phyloP scores from a whole-genome alignment of 2,797 vertebrate species.

The Sebastes cheni region DNA sequence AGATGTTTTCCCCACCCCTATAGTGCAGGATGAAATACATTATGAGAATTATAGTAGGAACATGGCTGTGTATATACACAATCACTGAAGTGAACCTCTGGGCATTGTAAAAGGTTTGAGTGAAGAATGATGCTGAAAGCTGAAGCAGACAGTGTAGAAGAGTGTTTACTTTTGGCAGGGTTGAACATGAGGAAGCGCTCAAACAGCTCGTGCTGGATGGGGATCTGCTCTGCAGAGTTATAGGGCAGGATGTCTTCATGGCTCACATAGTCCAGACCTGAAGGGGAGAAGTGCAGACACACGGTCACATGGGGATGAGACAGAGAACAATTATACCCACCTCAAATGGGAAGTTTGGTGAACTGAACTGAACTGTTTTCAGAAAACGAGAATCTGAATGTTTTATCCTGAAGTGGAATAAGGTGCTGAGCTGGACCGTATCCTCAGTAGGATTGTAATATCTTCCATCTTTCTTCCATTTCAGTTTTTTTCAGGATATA shows the following conservation, averaged over 20 bases:
- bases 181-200: conserved; percentile 95
- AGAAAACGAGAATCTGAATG: background rate
- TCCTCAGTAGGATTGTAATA: background rate
- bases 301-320: background rate
- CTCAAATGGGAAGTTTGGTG: background rate
- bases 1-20: background rate
- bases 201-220: conserved; percentile 98
- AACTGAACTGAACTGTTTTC: background rate
- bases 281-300: background rate
- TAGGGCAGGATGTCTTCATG: conserved; percentile 99
- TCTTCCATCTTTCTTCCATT: background rate
- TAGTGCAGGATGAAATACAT: background rate
- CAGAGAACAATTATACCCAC: background rate
- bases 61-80: background rate
- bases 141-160: background rate
- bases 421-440: background rate
- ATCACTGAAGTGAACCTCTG: background rate
- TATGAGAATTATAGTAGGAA: too few relatives aligned
- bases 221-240: conserved; percentile 92
- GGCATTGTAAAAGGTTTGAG: background rate
- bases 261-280: conserved; percentile 97
- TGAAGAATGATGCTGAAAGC: background rate
- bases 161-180: conserved; percentile 89
- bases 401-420: background rate
- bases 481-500: too few relatives aligned